phyloP scores from a whole-genome alignment of 2,888 invertebrate genomes.

The Gastracanthus pulcherrimus region DNA sequence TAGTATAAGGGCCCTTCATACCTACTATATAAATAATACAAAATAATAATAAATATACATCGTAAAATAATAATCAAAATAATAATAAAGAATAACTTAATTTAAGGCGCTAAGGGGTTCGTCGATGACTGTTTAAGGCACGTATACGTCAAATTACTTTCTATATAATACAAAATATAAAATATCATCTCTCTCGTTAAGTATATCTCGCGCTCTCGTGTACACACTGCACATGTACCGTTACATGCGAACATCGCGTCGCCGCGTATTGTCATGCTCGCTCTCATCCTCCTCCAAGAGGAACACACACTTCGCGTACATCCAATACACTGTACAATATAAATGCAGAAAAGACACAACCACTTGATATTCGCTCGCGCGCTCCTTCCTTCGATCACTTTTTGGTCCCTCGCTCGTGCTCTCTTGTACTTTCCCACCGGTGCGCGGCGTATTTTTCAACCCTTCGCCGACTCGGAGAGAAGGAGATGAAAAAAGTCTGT shows the following conservation, averaged over 20 bases:
- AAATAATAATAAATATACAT: conserved; percentile 28
- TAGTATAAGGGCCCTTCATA: neutral
- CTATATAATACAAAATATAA: conserved; percentile 29
- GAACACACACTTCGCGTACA: neutral
- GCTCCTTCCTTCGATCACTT: neutral
- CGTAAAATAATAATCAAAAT: neutral
- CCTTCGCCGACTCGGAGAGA: conserved; percentile 6
- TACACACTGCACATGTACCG: neutral
- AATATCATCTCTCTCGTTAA: conserved; percentile 8
- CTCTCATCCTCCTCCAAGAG: neutral
- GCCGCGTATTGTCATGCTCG: neutral
- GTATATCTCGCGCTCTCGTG: conserved; percentile 25
- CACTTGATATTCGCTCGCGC: conserved; percentile 33
- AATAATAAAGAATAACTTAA: conserved; percentile 37
- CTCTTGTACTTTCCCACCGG: conserved; percentile 36
- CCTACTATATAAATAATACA: neutral
- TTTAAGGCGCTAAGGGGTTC: neutral
- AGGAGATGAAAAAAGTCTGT: conserved; percentile 9
- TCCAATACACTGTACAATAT: conserved; percentile 2
- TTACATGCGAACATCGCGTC: conserved; percentile 10
- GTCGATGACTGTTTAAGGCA: conserved; percentile 47
- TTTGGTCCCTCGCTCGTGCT: conserved; percentile 29
- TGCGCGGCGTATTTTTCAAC: conserved; percentile 37
- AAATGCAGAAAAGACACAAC: conserved; percentile 46
- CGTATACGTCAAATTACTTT: conserved; percentile 6